Conservation (phyloP, 2,888 invertebrate genomes). For the Mesorhabditis belari region DNA sequence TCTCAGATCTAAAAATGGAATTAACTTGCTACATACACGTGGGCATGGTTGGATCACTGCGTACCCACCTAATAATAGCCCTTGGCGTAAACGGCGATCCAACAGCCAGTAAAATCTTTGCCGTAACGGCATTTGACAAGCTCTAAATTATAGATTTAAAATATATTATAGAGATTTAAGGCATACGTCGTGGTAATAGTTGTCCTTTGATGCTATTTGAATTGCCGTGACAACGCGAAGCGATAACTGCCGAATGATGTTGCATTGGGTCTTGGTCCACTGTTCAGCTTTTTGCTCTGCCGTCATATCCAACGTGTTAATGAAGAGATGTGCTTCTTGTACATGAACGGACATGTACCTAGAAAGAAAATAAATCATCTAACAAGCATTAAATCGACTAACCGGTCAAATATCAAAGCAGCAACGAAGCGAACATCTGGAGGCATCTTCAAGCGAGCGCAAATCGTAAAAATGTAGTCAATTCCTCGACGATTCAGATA, state of each 20-base stretch:
- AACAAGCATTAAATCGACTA: slow-evolving; percentile 9
- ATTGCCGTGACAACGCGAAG: slow-evolving; percentile 55
- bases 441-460: slow-evolving; percentile 43
- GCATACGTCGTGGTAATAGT: slow-evolving; percentile 54
- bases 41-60: too few relatives aligned
- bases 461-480: slow-evolving; percentile 47
- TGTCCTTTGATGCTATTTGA: slow-evolving; percentile 57
- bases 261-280: slow-evolving; percentile 42
- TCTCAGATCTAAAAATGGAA: not conserved
- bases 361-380: slow-evolving; percentile 5
- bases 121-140: not conserved
- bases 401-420: slow-evolving; percentile 36
- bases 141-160: not conserved
- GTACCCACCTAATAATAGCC: not conserved
- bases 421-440: slow-evolving; percentile 42
- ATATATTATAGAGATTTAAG: not conserved
- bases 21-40: not conserved
- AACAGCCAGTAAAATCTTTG: not conserved
- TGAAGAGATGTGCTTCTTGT: slow-evolving; percentile 12
- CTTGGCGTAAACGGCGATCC: not conserved
- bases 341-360: slow-evolving; percentile 34
- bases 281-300: slow-evolving; percentile 17
- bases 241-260: slow-evolving; percentile 50
- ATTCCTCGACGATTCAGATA: slow-evolving; percentile 27
- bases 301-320: slow-evolving; percentile 11